A percentile compares a stretch with the other conserved stretches of the same genome.
These are phyloP conservation scores for Macrotis lagotis DNA, from an alignment of 2,113 vertebrate species.

Conservation along the genomic window DNA sequence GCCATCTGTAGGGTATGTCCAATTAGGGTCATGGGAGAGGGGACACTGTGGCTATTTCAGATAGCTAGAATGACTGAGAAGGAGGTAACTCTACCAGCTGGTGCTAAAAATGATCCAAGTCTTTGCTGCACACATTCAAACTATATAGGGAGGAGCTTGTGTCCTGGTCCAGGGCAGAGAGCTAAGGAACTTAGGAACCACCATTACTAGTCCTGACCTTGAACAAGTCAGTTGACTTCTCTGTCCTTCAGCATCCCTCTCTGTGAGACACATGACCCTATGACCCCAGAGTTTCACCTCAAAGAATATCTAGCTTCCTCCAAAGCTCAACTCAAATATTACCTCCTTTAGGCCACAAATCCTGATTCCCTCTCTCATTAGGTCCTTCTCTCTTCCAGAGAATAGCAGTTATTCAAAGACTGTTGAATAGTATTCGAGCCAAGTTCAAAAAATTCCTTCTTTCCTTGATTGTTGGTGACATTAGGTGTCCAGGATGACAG, in stretches of 20 bases:
- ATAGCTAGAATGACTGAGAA: not conserved
- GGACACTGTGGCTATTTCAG: not conserved
- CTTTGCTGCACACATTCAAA: not conserved
- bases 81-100: not conserved
- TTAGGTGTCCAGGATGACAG: not conserved
- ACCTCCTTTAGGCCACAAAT: not conserved
- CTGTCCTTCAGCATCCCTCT: not conserved
- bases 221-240: not conserved
- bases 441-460: not conserved
- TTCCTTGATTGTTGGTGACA: not conserved
- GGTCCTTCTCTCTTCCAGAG: not conserved
- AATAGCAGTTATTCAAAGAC: not conserved
- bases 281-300: not conserved
- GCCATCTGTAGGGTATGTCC: not conserved
- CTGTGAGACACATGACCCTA: not conserved
- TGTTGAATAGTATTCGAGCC: not conserved
- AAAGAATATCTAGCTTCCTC: not conserved
- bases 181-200: not conserved
- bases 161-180: not conserved
- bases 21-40: not conserved
- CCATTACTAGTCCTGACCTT: not conserved
- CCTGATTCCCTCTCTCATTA: not conserved
- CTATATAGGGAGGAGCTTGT: not conserved
- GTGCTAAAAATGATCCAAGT: not conserved
- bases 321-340: not conserved